Conservation (phyloP, 1,140 invertebrate genomes). For the Adelges cooleyi region DNA sequence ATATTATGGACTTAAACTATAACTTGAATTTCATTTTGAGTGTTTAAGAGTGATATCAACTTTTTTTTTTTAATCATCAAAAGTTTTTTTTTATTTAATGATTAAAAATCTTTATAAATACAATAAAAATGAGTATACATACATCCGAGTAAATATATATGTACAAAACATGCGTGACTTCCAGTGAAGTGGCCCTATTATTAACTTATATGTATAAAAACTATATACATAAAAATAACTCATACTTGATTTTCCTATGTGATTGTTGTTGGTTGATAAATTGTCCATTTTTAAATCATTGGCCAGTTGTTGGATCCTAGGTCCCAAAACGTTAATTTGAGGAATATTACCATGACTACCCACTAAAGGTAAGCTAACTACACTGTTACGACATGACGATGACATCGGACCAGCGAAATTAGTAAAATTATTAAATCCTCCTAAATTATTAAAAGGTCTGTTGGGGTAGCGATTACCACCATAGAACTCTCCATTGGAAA, state of each 20-base stretch:
- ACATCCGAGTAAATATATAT: no score
- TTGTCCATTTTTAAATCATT: constrained; percentile 26
- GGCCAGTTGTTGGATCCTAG: constrained; percentile 15
- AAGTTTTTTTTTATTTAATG: no score
- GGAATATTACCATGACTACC: neutral
- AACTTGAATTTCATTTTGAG: no score
- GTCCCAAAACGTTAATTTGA: constrained; percentile 17
- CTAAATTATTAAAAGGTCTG: constrained; percentile 16
- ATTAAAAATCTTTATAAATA: no score
- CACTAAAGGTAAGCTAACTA: constrained; percentile 17
- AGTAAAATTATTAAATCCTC: constrained; percentile 1
- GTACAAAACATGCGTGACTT: no score
- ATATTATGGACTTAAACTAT: no score
- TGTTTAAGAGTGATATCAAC: no score
- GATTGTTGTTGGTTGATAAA: constrained; percentile 24
- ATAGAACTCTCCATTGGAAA: constrained; percentile 20
- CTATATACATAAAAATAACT: no score
- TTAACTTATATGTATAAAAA: no score
- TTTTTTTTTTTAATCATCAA: no score
- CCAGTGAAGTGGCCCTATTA: no score
- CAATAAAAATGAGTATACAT: no score
- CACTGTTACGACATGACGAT: constrained; percentile 1
- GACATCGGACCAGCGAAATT: constrained; percentile 4
- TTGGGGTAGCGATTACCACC: constrained; percentile 12
- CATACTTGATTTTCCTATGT: constrained; percentile 19